Percentiles rank a stretch among this genome's conserved stretches.
These are phyloP conservation scores for Drosophila rellima DNA, from an alignment of 2,888 invertebrate species.

Conservation along the genomic window DNA sequence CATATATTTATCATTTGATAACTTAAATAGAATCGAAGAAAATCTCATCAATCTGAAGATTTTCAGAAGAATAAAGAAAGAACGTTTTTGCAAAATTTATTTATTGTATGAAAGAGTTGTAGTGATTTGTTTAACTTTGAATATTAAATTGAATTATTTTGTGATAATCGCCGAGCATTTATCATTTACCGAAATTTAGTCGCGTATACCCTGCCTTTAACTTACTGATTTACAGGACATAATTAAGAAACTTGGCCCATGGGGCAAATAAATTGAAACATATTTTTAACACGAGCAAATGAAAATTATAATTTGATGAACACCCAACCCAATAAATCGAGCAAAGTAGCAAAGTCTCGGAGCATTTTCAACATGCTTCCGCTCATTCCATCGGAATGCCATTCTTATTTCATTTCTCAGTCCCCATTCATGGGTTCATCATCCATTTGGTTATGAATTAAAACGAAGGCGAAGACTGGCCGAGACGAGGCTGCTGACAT, in stretches of 20 bases:
- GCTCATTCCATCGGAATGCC: conserved; percentile 13
- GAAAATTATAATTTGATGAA: conserved; percentile 74
- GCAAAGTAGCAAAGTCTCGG: background rate
- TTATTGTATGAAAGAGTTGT: too few species aligned
- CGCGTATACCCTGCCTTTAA: too few species aligned
- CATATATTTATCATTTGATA: background rate
- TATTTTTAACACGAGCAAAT: conserved; percentile 72
- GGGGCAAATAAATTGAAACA: conserved; percentile 73
- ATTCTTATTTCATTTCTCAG: conserved; percentile 18
- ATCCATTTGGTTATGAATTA: conserved; percentile 74
- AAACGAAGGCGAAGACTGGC: conserved; percentile 63
- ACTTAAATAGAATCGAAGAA: background rate
- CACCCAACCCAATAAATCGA: conserved; percentile 23
- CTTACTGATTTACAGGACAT: conserved; percentile 16
- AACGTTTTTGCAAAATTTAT: too few species aligned
- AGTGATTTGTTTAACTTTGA: too few species aligned
- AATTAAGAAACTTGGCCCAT: conserved; percentile 32
- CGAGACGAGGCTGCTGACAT: conserved; percentile 78
- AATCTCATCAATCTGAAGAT: too few species aligned
- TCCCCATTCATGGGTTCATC: conserved; percentile 69
- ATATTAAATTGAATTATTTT: too few species aligned
- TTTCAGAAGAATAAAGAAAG: too few species aligned
- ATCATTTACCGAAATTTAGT: background rate
- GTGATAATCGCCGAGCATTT: too few species aligned
- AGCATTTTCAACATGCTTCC: conserved; percentile 9